Percentiles rank a stretch among this genome's conserved stretches.
These are phyloP conservation scores for Thermophis baileyi DNA, from an alignment of 2,113 vertebrate genomes.

Conservation along the genomic window DNA sequence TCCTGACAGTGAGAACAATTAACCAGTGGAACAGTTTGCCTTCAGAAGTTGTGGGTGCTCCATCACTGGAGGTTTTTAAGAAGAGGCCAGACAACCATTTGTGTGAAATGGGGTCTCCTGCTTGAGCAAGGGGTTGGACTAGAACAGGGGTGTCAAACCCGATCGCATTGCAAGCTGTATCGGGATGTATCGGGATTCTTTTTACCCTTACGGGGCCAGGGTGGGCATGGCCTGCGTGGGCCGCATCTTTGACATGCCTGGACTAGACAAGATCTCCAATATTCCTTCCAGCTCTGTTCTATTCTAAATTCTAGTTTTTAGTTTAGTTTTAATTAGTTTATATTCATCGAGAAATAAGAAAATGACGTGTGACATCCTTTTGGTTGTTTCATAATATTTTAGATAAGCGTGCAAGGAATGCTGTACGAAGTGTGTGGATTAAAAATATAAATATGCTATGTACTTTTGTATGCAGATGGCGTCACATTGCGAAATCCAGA, in stretches of 20 bases:
- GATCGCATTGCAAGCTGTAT: too few species aligned
- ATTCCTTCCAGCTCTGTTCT: neutral
- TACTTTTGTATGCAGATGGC: neutral
- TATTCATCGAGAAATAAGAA: neutral
- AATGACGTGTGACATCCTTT: neutral
- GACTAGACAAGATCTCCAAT: neutral
- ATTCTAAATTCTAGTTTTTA: neutral
- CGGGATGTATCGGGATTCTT: too few species aligned
- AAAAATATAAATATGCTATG: neutral
- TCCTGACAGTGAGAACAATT: neutral
- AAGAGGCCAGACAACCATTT: neutral
- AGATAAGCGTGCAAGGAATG: neutral
- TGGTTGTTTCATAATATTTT: neutral
- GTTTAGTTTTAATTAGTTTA: neutral
- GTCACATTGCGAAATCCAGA: neutral
- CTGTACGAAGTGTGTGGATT: neutral
- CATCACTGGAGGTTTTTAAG: neutral
- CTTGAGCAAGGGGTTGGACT: neutral
- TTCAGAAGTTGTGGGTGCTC: neutral
- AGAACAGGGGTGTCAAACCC: neutral
- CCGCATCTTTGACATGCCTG: too few species aligned
- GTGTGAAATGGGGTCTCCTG: neutral
- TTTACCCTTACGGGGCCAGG: too few species aligned
- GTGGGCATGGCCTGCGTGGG: too few species aligned
- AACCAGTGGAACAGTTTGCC: too few species aligned